These are phyloP conservation scores for Galago senegalensis DNA, from an alignment of 2,797 vertebrate species.

Conservation along the genomic window DNA sequence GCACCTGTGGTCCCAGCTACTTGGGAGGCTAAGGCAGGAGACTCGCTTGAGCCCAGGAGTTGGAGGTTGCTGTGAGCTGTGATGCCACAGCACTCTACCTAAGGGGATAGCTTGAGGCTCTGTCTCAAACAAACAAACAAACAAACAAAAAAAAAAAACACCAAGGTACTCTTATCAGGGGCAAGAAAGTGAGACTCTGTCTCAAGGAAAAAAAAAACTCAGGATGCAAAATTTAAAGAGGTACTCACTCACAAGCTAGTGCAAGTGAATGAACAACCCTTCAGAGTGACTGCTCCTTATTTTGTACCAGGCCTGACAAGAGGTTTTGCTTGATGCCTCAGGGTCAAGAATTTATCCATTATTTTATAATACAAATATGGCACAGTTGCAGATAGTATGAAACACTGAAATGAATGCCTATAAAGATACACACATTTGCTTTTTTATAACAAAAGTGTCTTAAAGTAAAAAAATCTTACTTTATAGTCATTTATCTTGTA, in stretches of 20 bases:
- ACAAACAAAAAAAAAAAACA: too few species aligned
- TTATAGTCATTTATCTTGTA: slow-evolving; percentile 46
- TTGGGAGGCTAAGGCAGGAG: too few species aligned
- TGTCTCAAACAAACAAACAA: too few species aligned
- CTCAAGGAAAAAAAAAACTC: too few species aligned
- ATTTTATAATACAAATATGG: slow-evolving; percentile 36
- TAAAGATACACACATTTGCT: slow-evolving; percentile 1
- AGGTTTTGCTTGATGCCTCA: not conserved
- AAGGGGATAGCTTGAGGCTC: too few species aligned
- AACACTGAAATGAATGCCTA: not conserved
- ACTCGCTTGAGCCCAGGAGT: too few species aligned
- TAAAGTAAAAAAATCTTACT: not conserved
- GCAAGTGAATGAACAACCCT: not conserved
- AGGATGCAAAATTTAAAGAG: not conserved
- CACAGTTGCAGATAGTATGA: not conserved
- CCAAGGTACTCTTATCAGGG: too few species aligned
- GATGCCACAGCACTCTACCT: too few species aligned
- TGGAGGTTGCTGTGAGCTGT: too few species aligned
- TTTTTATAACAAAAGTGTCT: not conserved
- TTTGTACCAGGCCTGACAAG: not conserved
- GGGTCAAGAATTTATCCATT: slow-evolving; percentile 9
- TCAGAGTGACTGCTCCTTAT: not conserved
- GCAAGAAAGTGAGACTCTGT: too few species aligned
- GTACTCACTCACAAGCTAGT: not conserved
- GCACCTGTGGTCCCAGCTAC: too few species aligned